phyloP scores from a whole-genome alignment of 2,888 invertebrate genomes.

The Lepidocyrtoides sp. region DNA sequence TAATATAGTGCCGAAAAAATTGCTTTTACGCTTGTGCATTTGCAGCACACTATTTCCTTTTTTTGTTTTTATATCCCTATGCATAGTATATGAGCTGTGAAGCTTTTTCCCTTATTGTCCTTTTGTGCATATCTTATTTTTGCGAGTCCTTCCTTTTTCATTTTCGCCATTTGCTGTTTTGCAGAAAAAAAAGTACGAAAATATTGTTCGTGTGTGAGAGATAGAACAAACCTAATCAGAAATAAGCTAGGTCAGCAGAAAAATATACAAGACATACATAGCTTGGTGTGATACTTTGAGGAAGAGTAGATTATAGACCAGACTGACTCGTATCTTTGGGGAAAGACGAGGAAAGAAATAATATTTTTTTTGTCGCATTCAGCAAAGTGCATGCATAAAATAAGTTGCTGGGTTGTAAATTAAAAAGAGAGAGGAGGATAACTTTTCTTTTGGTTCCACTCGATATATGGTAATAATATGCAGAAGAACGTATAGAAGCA shows the following conservation, averaged over 20 bases:
- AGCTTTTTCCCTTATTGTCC: neutral
- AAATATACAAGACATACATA: too few relatives aligned
- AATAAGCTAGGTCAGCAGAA: neutral
- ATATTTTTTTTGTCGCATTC: conserved; percentile 10
- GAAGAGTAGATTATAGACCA: neutral
- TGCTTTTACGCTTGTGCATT: too few relatives aligned
- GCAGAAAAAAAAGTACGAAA: neutral
- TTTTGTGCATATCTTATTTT: neutral
- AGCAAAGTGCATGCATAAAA: conserved; percentile 7
- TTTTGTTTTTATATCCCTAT: too few relatives aligned
- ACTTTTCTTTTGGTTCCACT: neutral
- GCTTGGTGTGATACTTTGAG: too few relatives aligned
- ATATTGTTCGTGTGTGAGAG: neutral
- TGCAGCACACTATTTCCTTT: neutral
- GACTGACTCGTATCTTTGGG: neutral
- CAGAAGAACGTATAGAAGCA: too few relatives aligned
- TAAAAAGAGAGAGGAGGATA: neutral
- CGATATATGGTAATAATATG: neutral
- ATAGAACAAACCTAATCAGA: neutral
- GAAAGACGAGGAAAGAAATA: neutral
- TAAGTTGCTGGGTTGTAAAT: neutral
- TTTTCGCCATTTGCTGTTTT: neutral
- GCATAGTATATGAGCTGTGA: too few relatives aligned
- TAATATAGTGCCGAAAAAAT: too few relatives aligned
- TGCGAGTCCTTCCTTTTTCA: neutral